phyloP scores from a whole-genome alignment of 2,888 invertebrate species.

The Yponomeuta plumbellus region DNA sequence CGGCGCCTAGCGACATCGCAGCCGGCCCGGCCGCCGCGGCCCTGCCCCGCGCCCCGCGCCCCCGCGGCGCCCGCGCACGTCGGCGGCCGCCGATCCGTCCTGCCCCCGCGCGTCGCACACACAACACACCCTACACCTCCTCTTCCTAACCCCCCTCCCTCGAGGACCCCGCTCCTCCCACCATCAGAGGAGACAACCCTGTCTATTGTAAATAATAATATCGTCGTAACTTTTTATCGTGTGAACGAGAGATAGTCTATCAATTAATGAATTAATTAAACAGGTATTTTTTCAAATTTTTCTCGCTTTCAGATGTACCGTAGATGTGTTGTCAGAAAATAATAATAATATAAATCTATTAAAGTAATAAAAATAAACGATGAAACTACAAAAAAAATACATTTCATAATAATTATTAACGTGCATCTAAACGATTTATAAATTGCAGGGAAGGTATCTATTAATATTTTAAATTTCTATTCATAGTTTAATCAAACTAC shows the following conservation, averaged over 20 bases:
- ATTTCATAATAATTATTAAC: constrained; percentile 69
- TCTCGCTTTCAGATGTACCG: constrained; percentile 76
- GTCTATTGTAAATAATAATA: constrained; percentile 73
- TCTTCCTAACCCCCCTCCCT: constrained; percentile 26
- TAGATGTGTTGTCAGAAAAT: constrained; percentile 73
- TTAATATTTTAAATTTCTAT: constrained; percentile 66
- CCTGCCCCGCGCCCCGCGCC: constrained; percentile 28
- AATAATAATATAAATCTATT: neutral
- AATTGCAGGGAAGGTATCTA: constrained; percentile 60
- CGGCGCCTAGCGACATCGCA: constrained; percentile 49
- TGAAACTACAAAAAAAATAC: constrained; percentile 70
- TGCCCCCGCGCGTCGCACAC: constrained; percentile 57
- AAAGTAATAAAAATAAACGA: constrained; percentile 44
- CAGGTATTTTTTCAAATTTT: constrained; percentile 75
- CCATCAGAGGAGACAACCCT: constrained; percentile 35
- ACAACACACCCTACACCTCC: constrained; percentile 24
- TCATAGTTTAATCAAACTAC: constrained; percentile 68
- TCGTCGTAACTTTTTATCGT: constrained; percentile 65
- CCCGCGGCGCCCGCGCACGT: constrained; percentile 33
- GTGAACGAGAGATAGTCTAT: constrained; percentile 73
- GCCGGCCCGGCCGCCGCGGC: constrained; percentile 29
- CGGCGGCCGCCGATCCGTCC: constrained; percentile 48
- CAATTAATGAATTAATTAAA: constrained; percentile 54
- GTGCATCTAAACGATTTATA: constrained; percentile 66
- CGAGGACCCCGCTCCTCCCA: constrained; percentile 29